Conservation (phyloP, 2,113 vertebrate species). For the Sterrhoptilus dennistouni region DNA sequence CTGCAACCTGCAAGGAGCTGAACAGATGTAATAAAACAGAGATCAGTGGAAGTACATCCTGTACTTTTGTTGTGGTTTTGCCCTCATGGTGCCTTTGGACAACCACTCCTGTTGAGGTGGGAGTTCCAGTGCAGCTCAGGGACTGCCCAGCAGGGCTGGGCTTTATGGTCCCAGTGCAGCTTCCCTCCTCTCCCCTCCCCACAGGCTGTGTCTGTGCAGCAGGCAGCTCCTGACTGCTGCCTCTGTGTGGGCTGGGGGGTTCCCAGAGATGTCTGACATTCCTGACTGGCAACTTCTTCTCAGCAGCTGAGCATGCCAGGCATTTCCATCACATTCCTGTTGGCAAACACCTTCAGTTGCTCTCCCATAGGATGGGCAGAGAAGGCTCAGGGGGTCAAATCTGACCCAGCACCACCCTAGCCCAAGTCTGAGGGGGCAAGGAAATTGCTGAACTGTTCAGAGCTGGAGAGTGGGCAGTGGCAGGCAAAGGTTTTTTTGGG, state of each 20-base stretch:
- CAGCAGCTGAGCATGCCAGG: background rate
- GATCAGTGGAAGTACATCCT: background rate
- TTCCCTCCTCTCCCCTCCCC: background rate
- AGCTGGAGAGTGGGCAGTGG: background rate
- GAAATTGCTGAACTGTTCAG: background rate
- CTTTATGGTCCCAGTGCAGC: background rate
- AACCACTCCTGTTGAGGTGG: background rate
- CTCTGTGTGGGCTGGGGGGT: background rate
- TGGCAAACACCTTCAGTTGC: background rate
- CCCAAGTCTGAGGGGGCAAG: background rate
- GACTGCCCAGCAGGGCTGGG: background rate
- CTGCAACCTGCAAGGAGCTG: background rate
- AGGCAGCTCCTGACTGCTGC: background rate
- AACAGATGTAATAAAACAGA: background rate
- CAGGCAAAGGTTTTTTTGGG: background rate
- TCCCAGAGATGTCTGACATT: background rate
- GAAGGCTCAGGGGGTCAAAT: background rate
- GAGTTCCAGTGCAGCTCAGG: background rate
- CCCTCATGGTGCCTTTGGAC: background rate
- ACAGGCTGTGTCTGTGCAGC: rapidly evolving
- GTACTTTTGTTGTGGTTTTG: background rate
- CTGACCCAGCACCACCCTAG: background rate
- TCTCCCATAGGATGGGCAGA: rapidly evolving
- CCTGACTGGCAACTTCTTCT: background rate
- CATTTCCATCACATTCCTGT: background rate